phyloP scores from a whole-genome alignment of 2,888 invertebrate species.

The Oxystoma pomonae region DNA sequence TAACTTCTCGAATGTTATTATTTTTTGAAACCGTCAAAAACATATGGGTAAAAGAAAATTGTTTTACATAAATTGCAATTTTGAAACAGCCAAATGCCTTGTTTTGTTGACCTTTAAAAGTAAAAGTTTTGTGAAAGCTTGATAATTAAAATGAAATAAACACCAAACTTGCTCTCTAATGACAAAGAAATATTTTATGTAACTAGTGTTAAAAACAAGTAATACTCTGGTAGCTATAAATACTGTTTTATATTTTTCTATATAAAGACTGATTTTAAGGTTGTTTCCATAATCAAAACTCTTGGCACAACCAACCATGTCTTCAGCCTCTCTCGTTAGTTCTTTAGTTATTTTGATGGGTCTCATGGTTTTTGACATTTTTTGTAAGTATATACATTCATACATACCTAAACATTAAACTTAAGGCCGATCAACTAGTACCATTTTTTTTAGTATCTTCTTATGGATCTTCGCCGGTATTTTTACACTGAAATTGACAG shows the following conservation, averaged over 20 bases:
- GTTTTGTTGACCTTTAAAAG: neutral
- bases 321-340: constrained; percentile 6
- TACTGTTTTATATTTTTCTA: neutral
- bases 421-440: no score
- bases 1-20: no score
- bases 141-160: no score
- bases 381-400: constrained; percentile 13
- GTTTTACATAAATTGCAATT: no score
- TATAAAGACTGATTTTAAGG: neutral
- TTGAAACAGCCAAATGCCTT: neutral
- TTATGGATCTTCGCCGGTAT: no score
- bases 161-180: no score
- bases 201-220: neutral
- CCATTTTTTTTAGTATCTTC: no score
- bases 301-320: neutral
- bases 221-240: no score
- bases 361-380: constrained; percentile 9
- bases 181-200: neutral
- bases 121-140: neutral
- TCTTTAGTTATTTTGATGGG: constrained; percentile 8
- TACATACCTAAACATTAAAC: neutral
- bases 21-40: no score
- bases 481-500: no score
- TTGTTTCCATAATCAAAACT: neutral
- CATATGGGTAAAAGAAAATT: no score